Conservation (phyloP, 92 coral and sea anemone species). For the Meandrina meandrites region DNA sequence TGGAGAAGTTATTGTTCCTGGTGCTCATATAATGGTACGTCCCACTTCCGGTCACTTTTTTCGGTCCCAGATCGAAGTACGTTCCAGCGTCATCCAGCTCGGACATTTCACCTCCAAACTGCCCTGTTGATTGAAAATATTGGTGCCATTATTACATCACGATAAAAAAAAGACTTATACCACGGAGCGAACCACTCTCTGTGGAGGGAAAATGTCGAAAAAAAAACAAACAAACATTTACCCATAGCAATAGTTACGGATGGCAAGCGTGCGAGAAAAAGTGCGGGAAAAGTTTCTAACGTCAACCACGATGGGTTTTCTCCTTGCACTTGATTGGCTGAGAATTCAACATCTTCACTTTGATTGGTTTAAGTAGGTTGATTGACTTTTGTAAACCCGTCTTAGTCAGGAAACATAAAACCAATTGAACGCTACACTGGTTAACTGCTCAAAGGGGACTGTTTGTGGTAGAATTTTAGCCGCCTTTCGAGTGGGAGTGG, state of each 20-base stretch:
- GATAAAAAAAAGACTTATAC: neutral
- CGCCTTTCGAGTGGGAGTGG: too few relatives aligned
- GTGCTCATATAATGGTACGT: constrained; percentile 95
- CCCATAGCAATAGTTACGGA: neutral
- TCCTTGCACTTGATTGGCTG: neutral
- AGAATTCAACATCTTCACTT: neutral
- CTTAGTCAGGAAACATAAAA: too few relatives aligned
- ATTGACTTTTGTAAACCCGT: neutral
- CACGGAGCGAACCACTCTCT: neutral
- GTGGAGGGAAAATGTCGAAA: neutral
- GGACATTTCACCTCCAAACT: constrained; percentile 98
- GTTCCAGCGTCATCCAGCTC: constrained; percentile 99
- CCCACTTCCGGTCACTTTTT: constrained; percentile 86
- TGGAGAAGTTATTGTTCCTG: constrained; percentile 97
- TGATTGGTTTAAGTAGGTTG: neutral
- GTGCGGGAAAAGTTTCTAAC: neutral
- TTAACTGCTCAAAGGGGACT: too few relatives aligned
- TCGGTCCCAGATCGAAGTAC: constrained; percentile 90
- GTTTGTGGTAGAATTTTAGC: too few relatives aligned
- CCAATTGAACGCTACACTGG: too few relatives aligned
- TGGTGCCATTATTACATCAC: neutral
- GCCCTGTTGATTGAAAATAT: constrained; percentile 54
- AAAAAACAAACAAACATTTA: neutral
- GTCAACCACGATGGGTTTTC: neutral
- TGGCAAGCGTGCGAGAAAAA: too few relatives aligned